Evolutionary conservation across 2,113 vertebrate species (phyloP), one percentile per base, ranked within the genome.

Genomic region (Tragelaphus strepsiceros): DNA sequence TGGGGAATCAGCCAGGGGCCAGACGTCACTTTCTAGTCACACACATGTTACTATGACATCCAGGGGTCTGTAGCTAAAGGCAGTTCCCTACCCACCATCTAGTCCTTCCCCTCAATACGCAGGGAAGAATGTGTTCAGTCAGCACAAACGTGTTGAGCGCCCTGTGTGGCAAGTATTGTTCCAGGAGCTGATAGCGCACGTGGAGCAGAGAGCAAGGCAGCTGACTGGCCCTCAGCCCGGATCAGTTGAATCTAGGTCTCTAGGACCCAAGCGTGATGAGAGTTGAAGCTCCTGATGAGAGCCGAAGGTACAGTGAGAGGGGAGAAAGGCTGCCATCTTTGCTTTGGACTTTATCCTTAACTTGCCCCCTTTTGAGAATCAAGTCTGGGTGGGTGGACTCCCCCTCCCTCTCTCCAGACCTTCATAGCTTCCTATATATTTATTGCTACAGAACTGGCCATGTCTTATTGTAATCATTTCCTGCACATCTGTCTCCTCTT

Each of bases 171-270:
- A 84, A 35, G 19, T 16, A 32, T 59, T 88, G 30, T 64, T 84
- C 21, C 22, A 59, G 24, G 8, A 56, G 39, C 22, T 90, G 32
- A 26, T 61, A 30, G 15, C 67, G n/a, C 3, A 39, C 5, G 26
- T 16, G 30, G 30, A 62, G 2, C 8, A 51, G 32, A 84, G 28
- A n/a, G 7, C 56, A 17, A 94, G 21, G 71, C 49, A 88, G 15
- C 58, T 74, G 17, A 2, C 24, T 10, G 43, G 6, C 5, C 5
- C 10, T 3, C 6, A 39, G 6, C 2, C 2, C 16, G 21, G 19
- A 46, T 13, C 51, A 22, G 14, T 9, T 54, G 56, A 35, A 8
- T 51, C 22, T n/a, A 32, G 59, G n/a, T 86, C 26, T 39, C 32
- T 82, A 82, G 49, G 8, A 80, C 4, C 24, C 21, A 82, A 53